Base-by-base conservation (phyloP, 92 coral and sea anemone species). In the Parazoanthus atlanticus region DNA sequence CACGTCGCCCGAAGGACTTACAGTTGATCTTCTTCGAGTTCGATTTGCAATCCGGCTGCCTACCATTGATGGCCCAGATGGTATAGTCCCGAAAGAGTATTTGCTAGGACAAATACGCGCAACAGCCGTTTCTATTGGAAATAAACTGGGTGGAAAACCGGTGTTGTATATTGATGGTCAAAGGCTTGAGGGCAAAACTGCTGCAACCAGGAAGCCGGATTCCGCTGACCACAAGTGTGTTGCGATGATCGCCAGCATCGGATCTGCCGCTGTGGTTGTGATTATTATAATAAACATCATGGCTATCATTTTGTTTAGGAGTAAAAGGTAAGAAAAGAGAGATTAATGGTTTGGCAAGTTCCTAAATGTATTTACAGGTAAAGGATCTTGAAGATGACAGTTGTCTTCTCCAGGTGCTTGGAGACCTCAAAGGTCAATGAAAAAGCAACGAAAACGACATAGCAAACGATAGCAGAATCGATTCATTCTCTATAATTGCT, bases 21-120 rank as follows among this genome's bases (percentile, higher is more conserved):
- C 85, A 32, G 85, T 31, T 34, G 85, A 81, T 16, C 85, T 81
- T 81, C 85, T 81, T 4, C 85, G 74, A 34, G 73, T 81, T 61
- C 41, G 47, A 56, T 61, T 81, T 81, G 73, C 73, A 19, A n/a
- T 58, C 46, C 85, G 33, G 2, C 8, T 58, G 17, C 72, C 29
- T 23, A 56, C 72, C 72, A 61, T 61, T n/a, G 71, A 81, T 58
- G 46, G 41, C 30, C 33, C 71, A n/a, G 13, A 34, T 13, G 10
- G 32, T 11, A 25, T 65, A 28, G 85, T 81, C 32, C 49, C 41
- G 6, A 81, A 81, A 25, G 73, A 81, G 17, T 2, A 81, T 38
- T 58, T 81, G 26, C 43, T 81, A 34, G 54, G 71, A 61, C 19
- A 56, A 28, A 9, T 81, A 31, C 85, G 29, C 19, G 28, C 70